A percentile compares a stretch with the other conserved stretches of the same genome.
Conservation (phyloP, 1,140 invertebrate species). For the Drosophila prosaltans region DNA sequence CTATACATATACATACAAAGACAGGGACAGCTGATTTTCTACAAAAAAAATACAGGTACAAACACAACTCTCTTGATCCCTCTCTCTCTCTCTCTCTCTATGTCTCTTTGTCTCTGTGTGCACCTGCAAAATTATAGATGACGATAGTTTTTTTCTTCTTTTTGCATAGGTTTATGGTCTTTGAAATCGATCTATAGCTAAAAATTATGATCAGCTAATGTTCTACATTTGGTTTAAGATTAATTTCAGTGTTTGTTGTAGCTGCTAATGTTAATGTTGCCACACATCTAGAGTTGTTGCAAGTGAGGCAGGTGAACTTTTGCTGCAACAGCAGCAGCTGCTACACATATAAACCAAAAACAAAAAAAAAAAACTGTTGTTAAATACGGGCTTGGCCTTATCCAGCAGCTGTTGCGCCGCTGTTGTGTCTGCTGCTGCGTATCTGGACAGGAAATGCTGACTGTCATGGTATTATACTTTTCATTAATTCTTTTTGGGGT, state of each 20-base stretch:
- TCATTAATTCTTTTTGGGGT: conserved; percentile 25
- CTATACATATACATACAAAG: conserved; percentile 57
- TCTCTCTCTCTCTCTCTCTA: conserved; percentile 9
- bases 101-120: background rate
- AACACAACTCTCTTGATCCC: conserved; percentile 10
- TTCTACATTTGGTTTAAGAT: conserved; percentile 39
- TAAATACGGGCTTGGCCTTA: conserved; percentile 47
- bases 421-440: conserved; percentile 34
- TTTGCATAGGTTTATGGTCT: conserved; percentile 39
- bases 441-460: conserved; percentile 54
- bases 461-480: conserved; percentile 25
- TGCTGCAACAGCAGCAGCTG: conserved; percentile 15
- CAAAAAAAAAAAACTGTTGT: background rate
- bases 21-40: conserved; percentile 64
- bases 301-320: conserved; percentile 44
- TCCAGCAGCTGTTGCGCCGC: conserved; percentile 25
- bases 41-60: conserved; percentile 41
- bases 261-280: conserved; percentile 24
- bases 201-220: conserved; percentile 42
- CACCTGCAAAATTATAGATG: conserved; percentile 22
- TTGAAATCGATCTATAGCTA: conserved; percentile 24
- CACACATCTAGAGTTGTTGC: conserved; percentile 28
- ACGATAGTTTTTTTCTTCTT: conserved; percentile 20
- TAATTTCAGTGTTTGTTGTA: background rate
- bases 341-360: background rate